phyloP scores from a whole-genome alignment of 2,113 vertebrate species.

The Caracal caracal region DNA sequence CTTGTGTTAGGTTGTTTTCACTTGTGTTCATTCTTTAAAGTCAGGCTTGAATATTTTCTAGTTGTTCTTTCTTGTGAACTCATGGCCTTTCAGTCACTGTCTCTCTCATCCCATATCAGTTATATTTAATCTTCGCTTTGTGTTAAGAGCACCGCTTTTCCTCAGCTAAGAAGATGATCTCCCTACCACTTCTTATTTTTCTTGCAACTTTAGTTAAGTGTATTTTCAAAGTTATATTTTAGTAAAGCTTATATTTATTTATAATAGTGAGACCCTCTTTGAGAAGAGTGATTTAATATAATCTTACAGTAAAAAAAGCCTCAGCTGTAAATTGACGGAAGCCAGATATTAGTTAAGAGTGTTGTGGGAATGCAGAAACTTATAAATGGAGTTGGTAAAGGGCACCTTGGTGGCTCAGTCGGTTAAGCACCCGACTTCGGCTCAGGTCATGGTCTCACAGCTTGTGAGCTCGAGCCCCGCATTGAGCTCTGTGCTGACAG shows the following conservation, averaged over 20 bases:
- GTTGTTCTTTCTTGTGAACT: not conserved
- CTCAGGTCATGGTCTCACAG: no score
- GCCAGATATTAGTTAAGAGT: not conserved
- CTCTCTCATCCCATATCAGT: not conserved
- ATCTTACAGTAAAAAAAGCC: not conserved
- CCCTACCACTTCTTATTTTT: not conserved
- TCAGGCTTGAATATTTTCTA: not conserved
- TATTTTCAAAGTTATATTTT: constrained; percentile 2
- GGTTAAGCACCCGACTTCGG: no score
- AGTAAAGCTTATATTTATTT: constrained; percentile 24
- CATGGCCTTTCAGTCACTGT: not conserved
- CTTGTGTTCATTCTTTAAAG: not conserved
- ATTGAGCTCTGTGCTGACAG: no score
- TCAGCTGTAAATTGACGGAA: not conserved
- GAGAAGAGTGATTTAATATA: not conserved
- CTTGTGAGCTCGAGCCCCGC: no score
- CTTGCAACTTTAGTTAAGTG: not conserved
- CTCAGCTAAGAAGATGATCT: not conserved
- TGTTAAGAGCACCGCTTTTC: not conserved
- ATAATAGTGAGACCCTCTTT: not conserved
- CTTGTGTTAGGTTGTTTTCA: not conserved
- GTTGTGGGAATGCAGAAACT: not conserved
- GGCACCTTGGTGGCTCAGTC: no score
- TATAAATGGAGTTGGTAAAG: not conserved
- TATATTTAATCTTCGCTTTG: not conserved